Evolutionary conservation across 2,888 invertebrate species (phyloP), one percentile per base, ranked within the genome.

Genomic region (Seira sanloemensis): DNA sequence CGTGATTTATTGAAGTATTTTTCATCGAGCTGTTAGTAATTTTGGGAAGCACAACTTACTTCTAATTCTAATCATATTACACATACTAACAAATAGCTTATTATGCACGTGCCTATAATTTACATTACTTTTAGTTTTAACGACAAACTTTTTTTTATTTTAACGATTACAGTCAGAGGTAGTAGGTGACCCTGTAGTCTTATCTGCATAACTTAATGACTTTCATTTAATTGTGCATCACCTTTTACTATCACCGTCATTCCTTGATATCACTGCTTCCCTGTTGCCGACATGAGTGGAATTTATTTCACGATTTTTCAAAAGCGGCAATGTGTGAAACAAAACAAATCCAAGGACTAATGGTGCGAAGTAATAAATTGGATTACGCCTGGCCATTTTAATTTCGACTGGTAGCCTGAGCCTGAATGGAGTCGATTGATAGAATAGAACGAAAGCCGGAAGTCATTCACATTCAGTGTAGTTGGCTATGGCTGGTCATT

Each of bases 241-340:
- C 37, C 4, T 7, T 37, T 37, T 37, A 37, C 12, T 37, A 4
- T 7, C 37, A 37, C 12, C 37, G 12, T 4, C 5, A 37, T 7
- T 12, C 37, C 12, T 37, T 37, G 37, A 37, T 7, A 37, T 37
- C 37, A n/a, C n/a, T n/a, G n/a, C n/a, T 37, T 37, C 12, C 37
- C 12, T 37, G 4, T 37, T 37, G 37, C 12, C 37, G 12, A 12
- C 12, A 37, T 37, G 4, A 37, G 37, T 4, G 4, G 12, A 4
- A 37, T 37, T 12, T 37, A 7, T 37, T 37, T n/a, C n/a, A n/a
- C n/a, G n/a, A n/a, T 37, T 37, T 7, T 78, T 65, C 19, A 78
- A 18, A 4, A 69, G 19, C 19, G 78, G 67, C n/a, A 84, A 72
- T 1, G 76, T 27, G 67, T 84, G 84, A 27, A 84, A 76, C 18